Evolutionary conservation across 2,888 invertebrate species (phyloP).

Genomic region (Nemapogon koenigi): DNA sequence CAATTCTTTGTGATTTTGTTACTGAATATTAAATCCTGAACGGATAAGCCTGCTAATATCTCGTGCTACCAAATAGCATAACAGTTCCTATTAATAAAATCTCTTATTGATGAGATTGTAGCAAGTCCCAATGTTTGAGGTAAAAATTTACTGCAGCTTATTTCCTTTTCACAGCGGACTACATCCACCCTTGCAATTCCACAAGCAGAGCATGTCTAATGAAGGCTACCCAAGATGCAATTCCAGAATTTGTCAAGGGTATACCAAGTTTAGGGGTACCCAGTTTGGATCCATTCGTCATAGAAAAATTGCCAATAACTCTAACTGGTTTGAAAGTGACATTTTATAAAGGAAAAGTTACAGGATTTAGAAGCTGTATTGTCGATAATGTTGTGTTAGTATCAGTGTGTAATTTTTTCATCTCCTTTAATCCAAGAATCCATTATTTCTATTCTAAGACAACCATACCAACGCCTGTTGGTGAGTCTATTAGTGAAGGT

Average conservation of each 20-base stretch:
- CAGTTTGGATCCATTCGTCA: conserved; percentile 40
- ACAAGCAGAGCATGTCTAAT: conserved; percentile 37
- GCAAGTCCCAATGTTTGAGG: neutral
- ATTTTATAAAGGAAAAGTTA: conserved; percentile 43
- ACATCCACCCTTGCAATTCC: conserved; percentile 41
- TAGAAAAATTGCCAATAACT: conserved; percentile 42
- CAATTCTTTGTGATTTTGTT: no score
- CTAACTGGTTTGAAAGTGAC: conserved; percentile 44
- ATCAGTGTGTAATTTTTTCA: no score
- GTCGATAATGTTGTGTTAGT: conserved; percentile 49
- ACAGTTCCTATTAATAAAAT: no score
- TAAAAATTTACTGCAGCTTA: conserved; percentile 2
- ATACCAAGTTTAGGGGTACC: conserved; percentile 34
- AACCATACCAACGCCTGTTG: no score
- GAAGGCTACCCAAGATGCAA: conserved; percentile 39
- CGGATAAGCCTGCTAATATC: no score
- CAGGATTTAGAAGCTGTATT: conserved; percentile 43
- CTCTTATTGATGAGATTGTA: no score
- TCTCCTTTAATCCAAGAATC: no score
- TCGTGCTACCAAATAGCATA: no score
- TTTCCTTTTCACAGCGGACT: conserved; percentile 37
- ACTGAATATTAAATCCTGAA: no score
- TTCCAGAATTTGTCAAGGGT: conserved; percentile 48
- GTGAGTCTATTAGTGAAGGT: no score
- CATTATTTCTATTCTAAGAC: no score